phyloP scores from a whole-genome alignment of 2,888 invertebrate species.

The Thereva nobilitata region DNA sequence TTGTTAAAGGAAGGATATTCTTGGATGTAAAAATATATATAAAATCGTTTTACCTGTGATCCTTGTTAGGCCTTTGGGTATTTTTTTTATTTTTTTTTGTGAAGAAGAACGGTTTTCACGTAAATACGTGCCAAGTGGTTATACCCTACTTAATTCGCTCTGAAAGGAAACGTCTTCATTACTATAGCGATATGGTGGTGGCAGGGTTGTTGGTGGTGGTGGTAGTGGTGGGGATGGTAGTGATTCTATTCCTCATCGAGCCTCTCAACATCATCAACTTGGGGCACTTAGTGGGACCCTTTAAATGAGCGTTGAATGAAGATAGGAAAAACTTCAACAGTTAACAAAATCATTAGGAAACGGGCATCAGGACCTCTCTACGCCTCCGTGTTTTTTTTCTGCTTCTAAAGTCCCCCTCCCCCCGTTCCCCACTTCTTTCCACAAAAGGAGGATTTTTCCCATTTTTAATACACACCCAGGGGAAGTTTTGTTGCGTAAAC shows the following conservation, averaged over 20 bases:
- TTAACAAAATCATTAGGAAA: slow-evolving; percentile 31
- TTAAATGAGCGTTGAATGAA: neutral
- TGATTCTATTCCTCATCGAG: slow-evolving; percentile 17
- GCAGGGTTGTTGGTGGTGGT: too few species aligned
- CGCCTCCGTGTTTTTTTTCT: slow-evolving; percentile 11
- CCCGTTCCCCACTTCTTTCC: neutral
- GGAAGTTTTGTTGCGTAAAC: too few species aligned
- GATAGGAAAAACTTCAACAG: slow-evolving; percentile 28
- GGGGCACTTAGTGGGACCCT: slow-evolving; percentile 22
- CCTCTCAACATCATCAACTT: slow-evolving; percentile 17
- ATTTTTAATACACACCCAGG: neutral
- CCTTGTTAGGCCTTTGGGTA: too few species aligned
- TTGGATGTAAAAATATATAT: too few species aligned
- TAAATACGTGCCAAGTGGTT: slow-evolving; percentile 30
- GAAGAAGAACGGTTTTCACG: neutral
- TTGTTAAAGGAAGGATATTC: too few species aligned
- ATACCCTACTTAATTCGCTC: slow-evolving; percentile 23
- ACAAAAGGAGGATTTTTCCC: neutral
- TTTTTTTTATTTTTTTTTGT: too few species aligned
- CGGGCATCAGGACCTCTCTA: slow-evolving; percentile 25
- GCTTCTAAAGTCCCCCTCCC: neutral
- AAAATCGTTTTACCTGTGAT: too few species aligned
- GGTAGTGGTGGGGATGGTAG: too few species aligned
- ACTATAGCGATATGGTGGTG: neutral
- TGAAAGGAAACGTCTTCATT: slow-evolving; percentile 32